Percentiles rank a stretch among this genome's conserved stretches.
Evolutionary conservation across 2,113 vertebrate species (phyloP).

Genomic region (Cynocephalus volans): DNA sequence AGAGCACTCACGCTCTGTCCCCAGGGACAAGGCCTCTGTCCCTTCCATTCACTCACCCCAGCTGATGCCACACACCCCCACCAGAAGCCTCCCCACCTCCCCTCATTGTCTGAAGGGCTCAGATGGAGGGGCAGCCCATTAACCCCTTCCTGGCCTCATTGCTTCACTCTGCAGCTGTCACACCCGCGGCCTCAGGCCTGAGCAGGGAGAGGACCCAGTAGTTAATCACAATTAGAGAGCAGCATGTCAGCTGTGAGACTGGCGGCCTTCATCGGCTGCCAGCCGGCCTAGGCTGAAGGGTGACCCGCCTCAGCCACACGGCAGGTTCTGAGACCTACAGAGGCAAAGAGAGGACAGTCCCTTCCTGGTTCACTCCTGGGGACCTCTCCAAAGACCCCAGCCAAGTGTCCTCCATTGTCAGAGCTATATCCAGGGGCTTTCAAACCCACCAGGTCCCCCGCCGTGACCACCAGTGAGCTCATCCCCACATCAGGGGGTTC

Average conservation of each 20-base stretch:
- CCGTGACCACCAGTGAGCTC: too few species aligned
- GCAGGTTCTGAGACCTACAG: not conserved
- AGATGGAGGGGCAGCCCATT: slow-evolving; percentile 78
- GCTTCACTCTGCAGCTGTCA: slow-evolving; percentile 90
- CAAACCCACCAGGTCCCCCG: not conserved
- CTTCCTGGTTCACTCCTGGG: not conserved
- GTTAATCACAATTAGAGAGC: slow-evolving; percentile 88
- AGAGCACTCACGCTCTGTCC: slow-evolving; percentile 64
- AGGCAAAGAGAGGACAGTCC: not conserved
- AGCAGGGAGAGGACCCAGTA: slow-evolving; percentile 72
- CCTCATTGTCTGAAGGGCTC: slow-evolving; percentile 77
- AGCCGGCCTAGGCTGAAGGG: not conserved
- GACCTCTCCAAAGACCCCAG: not conserved
- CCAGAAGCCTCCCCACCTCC: slow-evolving; percentile 1
- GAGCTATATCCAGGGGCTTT: not conserved
- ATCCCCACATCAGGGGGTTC: too few species aligned
- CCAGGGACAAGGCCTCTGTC: slow-evolving; percentile 68
- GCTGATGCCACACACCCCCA: slow-evolving; percentile 70
- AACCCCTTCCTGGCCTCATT: slow-evolving; percentile 82
- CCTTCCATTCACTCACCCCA: slow-evolving; percentile 75
- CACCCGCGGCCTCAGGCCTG: slow-evolving; percentile 66
- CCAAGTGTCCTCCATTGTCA: not conserved
- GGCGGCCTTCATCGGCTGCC: slow-evolving; percentile 71
- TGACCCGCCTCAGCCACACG: not conserved
- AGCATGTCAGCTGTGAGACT: slow-evolving; percentile 90